phyloP scores from a whole-genome alignment of 1,140 invertebrate genomes.

The Dinothrombium tinctorium region DNA sequence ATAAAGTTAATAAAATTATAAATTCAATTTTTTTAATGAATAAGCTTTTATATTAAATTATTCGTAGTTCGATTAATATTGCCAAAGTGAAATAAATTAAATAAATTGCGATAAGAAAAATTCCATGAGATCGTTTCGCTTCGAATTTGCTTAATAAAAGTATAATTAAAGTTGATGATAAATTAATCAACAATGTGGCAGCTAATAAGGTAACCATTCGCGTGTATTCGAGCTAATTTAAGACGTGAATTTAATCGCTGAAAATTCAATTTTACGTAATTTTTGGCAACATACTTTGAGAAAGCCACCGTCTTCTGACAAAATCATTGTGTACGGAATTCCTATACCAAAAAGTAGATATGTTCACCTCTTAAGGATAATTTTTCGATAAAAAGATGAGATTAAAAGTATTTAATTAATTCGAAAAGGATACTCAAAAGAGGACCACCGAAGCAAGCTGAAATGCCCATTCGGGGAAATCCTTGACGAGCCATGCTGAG shows the following conservation, averaged over 20 bases:
- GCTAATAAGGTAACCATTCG: slow-evolving; percentile 22
- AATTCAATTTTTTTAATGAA: no score
- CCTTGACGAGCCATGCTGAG: slow-evolving; percentile 34
- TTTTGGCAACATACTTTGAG: no score
- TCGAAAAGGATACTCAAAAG: slow-evolving; percentile 29
- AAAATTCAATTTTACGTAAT: background rate
- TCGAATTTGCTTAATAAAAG: slow-evolving; percentile 20
- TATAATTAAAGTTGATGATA: slow-evolving; percentile 22
- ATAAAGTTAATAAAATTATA: no score
- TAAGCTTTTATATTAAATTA: no score
- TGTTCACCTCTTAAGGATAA: no score
- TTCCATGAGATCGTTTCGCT: slow-evolving; percentile 12
- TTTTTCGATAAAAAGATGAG: no score
- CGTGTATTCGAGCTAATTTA: slow-evolving; percentile 21
- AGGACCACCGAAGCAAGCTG: slow-evolving; percentile 43
- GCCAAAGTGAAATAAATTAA: slow-evolving; percentile 11
- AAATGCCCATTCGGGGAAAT: slow-evolving; percentile 38
- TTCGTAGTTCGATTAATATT: slow-evolving; percentile 13
- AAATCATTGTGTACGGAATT: no score
- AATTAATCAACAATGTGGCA: slow-evolving; percentile 21
- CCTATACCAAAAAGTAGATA: no score
- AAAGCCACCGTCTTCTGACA: no score
- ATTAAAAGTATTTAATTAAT: no score
- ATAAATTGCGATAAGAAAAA: slow-evolving; percentile 13
- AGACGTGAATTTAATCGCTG: background rate